Evolutionary conservation across 2,888 invertebrate species (phyloP).

Genomic region (Celastrina argiolus): DNA sequence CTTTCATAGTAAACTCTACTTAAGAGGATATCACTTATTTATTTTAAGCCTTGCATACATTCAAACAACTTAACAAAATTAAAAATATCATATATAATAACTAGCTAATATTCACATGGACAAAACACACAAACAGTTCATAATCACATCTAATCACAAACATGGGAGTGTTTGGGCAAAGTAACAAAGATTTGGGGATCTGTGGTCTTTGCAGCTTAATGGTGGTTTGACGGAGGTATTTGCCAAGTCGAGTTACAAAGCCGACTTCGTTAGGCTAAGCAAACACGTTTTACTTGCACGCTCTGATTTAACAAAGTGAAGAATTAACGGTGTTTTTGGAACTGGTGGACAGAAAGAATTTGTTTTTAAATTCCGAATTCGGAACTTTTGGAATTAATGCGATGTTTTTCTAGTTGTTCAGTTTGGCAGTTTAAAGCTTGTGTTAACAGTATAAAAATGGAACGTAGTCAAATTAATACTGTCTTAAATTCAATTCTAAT

Average conservation of each 20-base stretch:
- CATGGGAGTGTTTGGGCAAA: not conserved
- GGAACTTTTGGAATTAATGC: not conserved
- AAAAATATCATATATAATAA: no score
- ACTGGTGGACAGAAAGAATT: not conserved
- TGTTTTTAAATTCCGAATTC: not conserved
- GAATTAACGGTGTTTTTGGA: not conserved
- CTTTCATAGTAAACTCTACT: no score
- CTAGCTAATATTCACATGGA: not conserved
- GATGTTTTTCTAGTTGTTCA: not conserved
- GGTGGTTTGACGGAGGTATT: conserved; percentile 15
- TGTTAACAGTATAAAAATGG: not conserved
- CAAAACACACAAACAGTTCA: not conserved
- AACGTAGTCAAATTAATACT: no score
- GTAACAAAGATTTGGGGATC: conserved; percentile 2
- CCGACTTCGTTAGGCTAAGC: conserved; percentile 17
- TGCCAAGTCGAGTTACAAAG: conserved; percentile 16
- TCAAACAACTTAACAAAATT: no score
- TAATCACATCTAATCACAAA: conserved; percentile 6
- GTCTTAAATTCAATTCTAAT: no score
- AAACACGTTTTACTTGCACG: conserved; percentile 10
- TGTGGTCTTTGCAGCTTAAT: conserved; percentile 15
- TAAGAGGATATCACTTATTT: no score
- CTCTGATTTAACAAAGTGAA: conserved; percentile 7
- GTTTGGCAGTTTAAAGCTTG: not conserved
- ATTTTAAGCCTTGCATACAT: no score